phyloP scores from a whole-genome alignment of 2,888 invertebrate species.

The Gonocerus acuteangulatus region DNA sequence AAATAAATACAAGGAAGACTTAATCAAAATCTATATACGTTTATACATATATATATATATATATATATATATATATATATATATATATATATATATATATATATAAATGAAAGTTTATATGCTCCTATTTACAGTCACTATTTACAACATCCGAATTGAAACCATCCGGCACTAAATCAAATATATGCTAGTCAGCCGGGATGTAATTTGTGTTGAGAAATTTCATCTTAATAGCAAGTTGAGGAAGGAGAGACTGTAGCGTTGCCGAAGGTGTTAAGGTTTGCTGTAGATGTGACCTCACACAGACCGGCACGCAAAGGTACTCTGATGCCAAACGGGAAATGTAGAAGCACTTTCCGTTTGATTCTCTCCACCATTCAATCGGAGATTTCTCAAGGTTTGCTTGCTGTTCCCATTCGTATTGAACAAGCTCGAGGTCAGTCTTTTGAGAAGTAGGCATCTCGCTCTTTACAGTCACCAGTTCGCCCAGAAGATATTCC shows the following conservation, averaged over 20 bases:
- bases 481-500: constrained; percentile 45
- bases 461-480: constrained; percentile 42
- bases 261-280: constrained; percentile 25
- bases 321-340: constrained; percentile 27
- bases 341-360: constrained; percentile 29
- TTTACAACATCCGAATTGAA: neutral
- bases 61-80: neutral
- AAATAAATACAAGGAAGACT: no score
- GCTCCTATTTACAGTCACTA: no score
- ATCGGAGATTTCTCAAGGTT: constrained; percentile 46
- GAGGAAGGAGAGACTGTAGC: constrained; percentile 29
- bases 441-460: constrained; percentile 46
- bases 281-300: constrained; percentile 27
- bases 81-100: constrained; percentile 14
- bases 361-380: constrained; percentile 44
- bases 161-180: neutral
- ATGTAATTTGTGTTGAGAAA: constrained; percentile 34
- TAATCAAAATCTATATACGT: no score
- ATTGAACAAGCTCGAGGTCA: constrained; percentile 46
- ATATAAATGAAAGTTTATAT: neutral
- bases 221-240: constrained; percentile 33
- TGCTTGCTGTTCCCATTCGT: constrained; percentile 46
- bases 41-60: no score
- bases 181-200: constrained; percentile 6
- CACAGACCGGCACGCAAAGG: constrained; percentile 32